Base-by-base conservation (phyloP, 1,140 invertebrate genomes). In the Drosophila orosa region DNA sequence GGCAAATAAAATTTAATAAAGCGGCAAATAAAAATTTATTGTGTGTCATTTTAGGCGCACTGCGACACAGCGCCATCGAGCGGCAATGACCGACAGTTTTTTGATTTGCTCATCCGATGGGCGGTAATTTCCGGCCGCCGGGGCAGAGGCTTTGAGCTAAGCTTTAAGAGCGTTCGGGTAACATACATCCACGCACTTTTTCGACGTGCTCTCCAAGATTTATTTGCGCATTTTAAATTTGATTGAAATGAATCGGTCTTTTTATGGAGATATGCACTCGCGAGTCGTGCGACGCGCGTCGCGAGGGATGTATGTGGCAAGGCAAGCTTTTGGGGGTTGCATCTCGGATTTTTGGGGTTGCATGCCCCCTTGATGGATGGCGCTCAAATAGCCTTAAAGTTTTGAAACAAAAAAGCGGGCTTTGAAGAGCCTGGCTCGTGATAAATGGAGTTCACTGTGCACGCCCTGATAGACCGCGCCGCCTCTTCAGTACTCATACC, bases 1-100 rank as follows among this genome's bases (percentile, higher is more conserved):
- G 67, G 50, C 39, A 74, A 85, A 85, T 87, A 80, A 84, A 89
- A 89, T 89, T 80, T 89, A 89, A 89, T 89, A 89, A 89, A 89
- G 63, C 81, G 66, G 54, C 84, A 80, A 89, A 89, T 89, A 84
- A 80, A 89, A 89, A 89, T 89, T 89, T 90, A 89, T 90, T 84
- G 80, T 84, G 52, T 84, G 84, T 73, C 80, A 89, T 89, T 89
- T 90, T 80, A 83, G 80, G 80, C 83, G 66, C 82, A 85, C 22
- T 81, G 78, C 74, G 83, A 68, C 78, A 74, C 74, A 63, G 10
- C 17, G 24, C 62, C 40, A 40, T 35, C 29, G 52, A 39, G 10
- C 24, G 29, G 45, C 56, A 74, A 84, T 84, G 80, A 85, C 80
- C 66, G 73, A 77, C 72, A 76, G 68, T 80, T 74, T 85, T 75